Conservation (phyloP, 1,140 invertebrate genomes). For the Dreissena rostriformis region DNA sequence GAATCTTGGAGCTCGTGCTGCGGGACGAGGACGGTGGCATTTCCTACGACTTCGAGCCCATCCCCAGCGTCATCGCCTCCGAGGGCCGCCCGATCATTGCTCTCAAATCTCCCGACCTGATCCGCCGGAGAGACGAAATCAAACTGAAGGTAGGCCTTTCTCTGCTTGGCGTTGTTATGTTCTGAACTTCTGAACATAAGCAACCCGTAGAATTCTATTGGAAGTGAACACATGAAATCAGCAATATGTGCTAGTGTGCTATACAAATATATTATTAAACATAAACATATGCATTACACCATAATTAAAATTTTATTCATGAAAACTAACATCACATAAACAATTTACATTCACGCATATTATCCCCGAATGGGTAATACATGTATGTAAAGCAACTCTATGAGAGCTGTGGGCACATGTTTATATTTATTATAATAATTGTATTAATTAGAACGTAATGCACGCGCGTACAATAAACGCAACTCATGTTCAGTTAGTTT, state of each 20-base stretch:
- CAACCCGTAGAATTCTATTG: not conserved
- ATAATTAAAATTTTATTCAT: no score
- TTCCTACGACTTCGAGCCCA: constrained; percentile 44
- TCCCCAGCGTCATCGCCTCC: constrained; percentile 39
- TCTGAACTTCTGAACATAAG: not conserved
- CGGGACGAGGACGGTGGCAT: constrained; percentile 40
- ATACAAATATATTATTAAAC: no score
- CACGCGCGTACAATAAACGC: no score
- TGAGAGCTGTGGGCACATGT: not conserved
- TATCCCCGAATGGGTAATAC: no score
- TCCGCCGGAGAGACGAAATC: constrained; percentile 4
- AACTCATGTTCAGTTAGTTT: no score
- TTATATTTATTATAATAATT: not conserved
- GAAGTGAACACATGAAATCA: no score
- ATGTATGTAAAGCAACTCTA: no score
- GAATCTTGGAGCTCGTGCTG: constrained; percentile 34
- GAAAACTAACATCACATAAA: no score
- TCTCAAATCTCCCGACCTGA: constrained; percentile 29
- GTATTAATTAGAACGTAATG: no score
- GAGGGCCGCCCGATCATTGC: constrained; percentile 33
- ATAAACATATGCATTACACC: no score
- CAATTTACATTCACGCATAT: no score
- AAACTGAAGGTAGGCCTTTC: constrained; percentile 15
- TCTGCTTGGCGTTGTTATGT: no score
- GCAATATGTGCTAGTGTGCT: not conserved